Conservation (phyloP, 2,888 invertebrate species). For the Dolichopus griseipennis region DNA sequence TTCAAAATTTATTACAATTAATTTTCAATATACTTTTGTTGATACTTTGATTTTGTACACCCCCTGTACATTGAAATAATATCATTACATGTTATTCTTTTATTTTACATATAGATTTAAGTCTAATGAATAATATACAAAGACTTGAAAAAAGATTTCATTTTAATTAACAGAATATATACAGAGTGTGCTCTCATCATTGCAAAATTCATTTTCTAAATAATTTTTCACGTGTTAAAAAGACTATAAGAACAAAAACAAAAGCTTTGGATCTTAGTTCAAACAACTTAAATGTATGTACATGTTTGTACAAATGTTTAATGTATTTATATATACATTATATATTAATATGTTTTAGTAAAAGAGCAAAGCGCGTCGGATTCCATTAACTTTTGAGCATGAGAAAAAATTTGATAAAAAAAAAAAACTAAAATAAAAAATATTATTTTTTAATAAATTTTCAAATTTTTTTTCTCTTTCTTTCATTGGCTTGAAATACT, state of each 20-base stretch:
- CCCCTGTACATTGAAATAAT: no score
- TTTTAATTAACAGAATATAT: neutral
- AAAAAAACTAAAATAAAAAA: neutral
- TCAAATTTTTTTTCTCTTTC: neutral
- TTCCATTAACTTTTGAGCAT: neutral
- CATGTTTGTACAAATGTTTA: no score
- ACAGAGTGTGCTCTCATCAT: neutral
- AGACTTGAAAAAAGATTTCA: neutral
- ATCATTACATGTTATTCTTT: no score
- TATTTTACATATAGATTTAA: no score
- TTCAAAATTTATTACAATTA: no score
- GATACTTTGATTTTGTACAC: no score
- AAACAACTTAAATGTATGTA: no score
- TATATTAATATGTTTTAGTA: neutral
- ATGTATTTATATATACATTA: no score
- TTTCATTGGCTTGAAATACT: neutral
- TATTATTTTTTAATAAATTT: neutral
- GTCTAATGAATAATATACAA: neutral
- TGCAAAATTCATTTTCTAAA: neutral
- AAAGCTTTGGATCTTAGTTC: no score
- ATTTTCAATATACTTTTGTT: no score
- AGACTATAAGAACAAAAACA: neutral
- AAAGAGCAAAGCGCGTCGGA: neutral
- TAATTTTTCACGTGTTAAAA: neutral
- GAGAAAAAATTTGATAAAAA: neutral